phyloP scores from a whole-genome alignment of 1,140 invertebrate species.

The Brachionus sp. region DNA sequence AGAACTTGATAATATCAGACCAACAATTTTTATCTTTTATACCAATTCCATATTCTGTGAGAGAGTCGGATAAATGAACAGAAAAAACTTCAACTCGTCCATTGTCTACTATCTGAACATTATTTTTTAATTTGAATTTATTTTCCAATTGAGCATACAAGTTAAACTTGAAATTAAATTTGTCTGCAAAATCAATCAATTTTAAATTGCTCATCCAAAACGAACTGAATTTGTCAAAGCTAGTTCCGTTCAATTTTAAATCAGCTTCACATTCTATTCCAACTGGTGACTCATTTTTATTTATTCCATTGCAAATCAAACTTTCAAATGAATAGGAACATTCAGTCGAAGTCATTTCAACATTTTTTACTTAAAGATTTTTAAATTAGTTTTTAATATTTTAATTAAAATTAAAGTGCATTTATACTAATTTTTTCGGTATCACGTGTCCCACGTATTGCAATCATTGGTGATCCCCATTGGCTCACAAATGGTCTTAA shows the following conservation, averaged over 20 bases:
- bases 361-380: background rate
- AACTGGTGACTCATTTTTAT: background rate
- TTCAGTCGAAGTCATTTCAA: background rate
- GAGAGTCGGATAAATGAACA: background rate
- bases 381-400: background rate
- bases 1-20: background rate
- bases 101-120: background rate
- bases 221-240: background rate
- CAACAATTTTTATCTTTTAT: background rate
- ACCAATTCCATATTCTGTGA: background rate
- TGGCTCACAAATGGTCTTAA: constrained; percentile 23
- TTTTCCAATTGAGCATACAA: background rate
- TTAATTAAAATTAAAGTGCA: background rate
- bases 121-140: background rate
- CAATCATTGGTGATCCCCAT: background rate
- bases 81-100: background rate
- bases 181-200: background rate
- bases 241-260: background rate
- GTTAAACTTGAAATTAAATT: background rate
- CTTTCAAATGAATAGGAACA: background rate
- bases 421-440: background rate
- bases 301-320: background rate
- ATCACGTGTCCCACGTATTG: background rate
- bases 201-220: constrained; percentile 1
- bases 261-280: constrained; percentile 5